Conservation (phyloP, 35 echinoderm and acorn worm genomes). For the Chiridota heheva region DNA sequence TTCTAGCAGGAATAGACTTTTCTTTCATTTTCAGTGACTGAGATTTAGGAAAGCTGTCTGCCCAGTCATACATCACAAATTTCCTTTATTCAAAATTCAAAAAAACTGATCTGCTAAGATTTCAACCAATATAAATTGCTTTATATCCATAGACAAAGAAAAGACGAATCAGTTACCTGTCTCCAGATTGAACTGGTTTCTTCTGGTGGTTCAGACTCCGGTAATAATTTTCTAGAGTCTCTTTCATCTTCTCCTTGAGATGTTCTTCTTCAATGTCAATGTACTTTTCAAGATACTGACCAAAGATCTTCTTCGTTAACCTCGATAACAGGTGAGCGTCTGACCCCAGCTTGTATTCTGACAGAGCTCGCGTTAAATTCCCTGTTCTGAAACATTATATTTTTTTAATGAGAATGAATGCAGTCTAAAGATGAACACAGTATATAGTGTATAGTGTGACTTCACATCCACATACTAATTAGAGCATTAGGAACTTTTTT, state of each 20-base stretch:
- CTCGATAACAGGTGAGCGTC: constrained; percentile 82
- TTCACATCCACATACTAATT: background rate
- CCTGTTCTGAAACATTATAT: constrained; percentile 74
- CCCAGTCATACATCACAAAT: no score
- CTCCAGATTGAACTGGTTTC: constrained; percentile 56
- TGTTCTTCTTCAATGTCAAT: constrained; percentile 55
- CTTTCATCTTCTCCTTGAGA: constrained; percentile 82
- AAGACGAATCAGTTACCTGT: constrained; percentile 11
- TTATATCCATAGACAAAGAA: no score
- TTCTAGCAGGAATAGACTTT: no score
- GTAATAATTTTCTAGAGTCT: constrained; percentile 82
- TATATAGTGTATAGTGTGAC: background rate
- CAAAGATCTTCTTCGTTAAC: constrained; percentile 89
- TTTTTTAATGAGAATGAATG: background rate
- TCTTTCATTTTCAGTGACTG: no score
- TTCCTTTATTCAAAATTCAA: no score
- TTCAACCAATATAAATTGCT: no score
- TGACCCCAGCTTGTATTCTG: constrained; percentile 73
- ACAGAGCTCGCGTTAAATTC: constrained; percentile 59
- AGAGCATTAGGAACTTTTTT: no score
- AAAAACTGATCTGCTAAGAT: no score
- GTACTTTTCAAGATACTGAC: constrained; percentile 71
- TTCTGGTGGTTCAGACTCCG: constrained; percentile 67
- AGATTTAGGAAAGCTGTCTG: no score
- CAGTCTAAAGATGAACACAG: background rate